These are phyloP conservation scores for Sus scrofa DNA, from an alignment of 2,113 vertebrate species.

Conservation along the genomic window DNA sequence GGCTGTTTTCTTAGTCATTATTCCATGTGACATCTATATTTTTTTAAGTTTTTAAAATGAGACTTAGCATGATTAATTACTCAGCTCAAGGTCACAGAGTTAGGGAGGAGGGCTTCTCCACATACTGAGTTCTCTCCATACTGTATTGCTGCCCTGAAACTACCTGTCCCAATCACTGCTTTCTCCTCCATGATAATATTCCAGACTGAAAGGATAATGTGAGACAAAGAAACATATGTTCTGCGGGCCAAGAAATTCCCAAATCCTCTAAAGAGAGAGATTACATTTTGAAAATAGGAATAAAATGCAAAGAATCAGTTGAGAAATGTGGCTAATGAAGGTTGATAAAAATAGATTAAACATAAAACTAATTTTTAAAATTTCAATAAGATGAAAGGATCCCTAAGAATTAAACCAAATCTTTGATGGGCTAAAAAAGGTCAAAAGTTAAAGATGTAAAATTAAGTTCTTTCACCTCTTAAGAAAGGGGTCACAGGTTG, in stretches of 20 bases:
- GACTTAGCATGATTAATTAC: background rate
- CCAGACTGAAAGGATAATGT: background rate
- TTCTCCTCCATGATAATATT: background rate
- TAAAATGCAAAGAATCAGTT: background rate
- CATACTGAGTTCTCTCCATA: background rate
- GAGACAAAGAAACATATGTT: background rate
- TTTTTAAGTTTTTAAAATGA: background rate
- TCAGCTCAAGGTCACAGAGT: background rate
- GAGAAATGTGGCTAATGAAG: background rate
- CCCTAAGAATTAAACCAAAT: background rate
- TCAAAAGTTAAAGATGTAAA: slow-evolving; percentile 15
- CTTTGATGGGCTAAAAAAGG: background rate
- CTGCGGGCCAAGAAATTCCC: background rate
- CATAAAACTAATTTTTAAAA: background rate
- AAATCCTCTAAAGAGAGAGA: slow-evolving; percentile 31
- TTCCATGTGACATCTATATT: background rate
- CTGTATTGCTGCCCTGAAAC: background rate
- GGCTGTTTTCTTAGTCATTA: background rate
- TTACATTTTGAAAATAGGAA: background rate
- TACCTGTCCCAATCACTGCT: background rate
- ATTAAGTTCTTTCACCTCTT: background rate
- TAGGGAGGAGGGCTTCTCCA: background rate
- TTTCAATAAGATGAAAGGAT: background rate
- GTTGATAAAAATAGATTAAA: background rate
- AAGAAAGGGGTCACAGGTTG: background rate